phyloP scores from a whole-genome alignment of 2,797 vertebrate species.

The Erethizon dorsatum region DNA sequence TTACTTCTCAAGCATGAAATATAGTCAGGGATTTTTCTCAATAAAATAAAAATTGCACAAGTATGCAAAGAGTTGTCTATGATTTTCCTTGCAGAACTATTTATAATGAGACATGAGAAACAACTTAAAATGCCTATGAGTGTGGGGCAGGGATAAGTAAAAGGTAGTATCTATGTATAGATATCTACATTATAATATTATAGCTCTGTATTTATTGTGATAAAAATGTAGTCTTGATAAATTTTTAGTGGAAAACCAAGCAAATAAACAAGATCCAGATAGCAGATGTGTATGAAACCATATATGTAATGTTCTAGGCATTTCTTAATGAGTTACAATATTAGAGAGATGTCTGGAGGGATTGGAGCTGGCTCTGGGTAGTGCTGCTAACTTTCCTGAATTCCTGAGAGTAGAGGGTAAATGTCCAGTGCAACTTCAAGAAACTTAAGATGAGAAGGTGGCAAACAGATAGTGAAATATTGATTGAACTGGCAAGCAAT shows the following conservation, averaged over 20 bases:
- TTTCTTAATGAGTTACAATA: background rate
- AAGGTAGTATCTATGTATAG: too few species aligned
- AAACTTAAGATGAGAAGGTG: background rate
- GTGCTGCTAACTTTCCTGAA: background rate
- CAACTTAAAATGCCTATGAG: background rate
- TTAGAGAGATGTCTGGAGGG: background rate
- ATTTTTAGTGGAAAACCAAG: background rate
- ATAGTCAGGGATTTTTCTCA: background rate
- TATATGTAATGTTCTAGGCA: background rate
- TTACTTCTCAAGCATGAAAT: background rate
- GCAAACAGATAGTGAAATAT: background rate
- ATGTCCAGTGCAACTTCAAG: background rate
- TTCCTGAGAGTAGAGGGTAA: background rate
- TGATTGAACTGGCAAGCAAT: background rate
- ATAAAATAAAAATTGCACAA: background rate
- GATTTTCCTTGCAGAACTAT: background rate
- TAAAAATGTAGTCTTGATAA: background rate
- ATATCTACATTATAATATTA: background rate
- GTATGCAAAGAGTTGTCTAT: background rate
- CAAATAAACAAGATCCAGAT: background rate
- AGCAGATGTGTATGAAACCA: background rate
- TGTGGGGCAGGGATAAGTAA: background rate
- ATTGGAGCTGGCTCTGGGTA: background rate
- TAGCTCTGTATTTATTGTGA: background rate
- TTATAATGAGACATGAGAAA: constrained; percentile 38